A percentile compares a stretch with the other conserved stretches of the same genome.
phyloP scores from a whole-genome alignment of 2,113 vertebrate species.

The Arvicanthis niloticus region DNA sequence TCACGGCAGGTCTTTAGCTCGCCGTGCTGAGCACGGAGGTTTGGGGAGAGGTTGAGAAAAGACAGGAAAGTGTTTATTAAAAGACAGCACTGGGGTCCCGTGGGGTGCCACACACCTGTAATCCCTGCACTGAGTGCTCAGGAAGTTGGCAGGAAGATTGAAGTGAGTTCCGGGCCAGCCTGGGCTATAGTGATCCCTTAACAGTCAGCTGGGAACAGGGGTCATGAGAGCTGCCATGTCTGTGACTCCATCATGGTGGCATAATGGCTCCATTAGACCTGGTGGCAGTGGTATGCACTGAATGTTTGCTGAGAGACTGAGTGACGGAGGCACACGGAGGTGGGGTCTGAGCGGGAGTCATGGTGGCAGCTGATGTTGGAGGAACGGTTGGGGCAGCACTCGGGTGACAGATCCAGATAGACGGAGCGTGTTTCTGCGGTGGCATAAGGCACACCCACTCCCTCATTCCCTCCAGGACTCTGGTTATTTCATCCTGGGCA shows the following conservation, averaged over 20 bases:
- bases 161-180: background rate
- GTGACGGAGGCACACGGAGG: background rate
- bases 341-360: background rate
- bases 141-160: background rate
- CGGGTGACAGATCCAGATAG: too few relatives aligned
- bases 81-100: background rate
- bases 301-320: background rate
- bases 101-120: background rate
- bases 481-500: accelerated
- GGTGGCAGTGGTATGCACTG: background rate
- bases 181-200: background rate
- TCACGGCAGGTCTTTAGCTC: background rate
- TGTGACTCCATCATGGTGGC: too few relatives aligned
- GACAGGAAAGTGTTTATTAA: too few relatives aligned
- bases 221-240: background rate
- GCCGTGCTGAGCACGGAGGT: background rate
- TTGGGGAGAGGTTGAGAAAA: background rate
- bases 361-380: background rate
- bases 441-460: accelerated
- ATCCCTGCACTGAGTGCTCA: too few relatives aligned
- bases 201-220: too few relatives aligned
- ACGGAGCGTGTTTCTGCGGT: accelerated
- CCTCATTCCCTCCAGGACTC: background rate
- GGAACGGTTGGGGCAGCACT: background rate
- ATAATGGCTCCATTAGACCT: accelerated